Percentiles rank a stretch among this genome's conserved stretches.
phyloP scores from a whole-genome alignment of 1,140 invertebrate species.

The Eueides isabella region DNA sequence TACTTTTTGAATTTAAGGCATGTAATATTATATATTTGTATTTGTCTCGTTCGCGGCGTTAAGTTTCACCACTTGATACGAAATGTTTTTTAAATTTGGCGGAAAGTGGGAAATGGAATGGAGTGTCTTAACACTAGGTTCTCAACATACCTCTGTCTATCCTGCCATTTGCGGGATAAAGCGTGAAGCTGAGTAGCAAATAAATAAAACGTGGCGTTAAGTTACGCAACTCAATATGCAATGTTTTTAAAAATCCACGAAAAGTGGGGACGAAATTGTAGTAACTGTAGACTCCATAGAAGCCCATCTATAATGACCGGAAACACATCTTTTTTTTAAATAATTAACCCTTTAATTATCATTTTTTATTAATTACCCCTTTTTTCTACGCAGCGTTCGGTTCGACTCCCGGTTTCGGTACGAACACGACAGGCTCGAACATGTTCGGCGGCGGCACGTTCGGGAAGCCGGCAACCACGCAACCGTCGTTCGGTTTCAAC shows the following conservation, averaged over 20 bases:
- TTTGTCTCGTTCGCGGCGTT: too few species aligned
- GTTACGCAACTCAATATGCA: too few species aligned
- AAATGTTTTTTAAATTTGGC: not conserved
- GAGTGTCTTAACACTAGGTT: not conserved
- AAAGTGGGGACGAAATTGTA: too few species aligned
- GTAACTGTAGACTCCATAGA: too few species aligned
- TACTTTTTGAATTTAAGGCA: too few species aligned
- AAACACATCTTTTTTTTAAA: too few species aligned
- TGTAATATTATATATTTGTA: too few species aligned
- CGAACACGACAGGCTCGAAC: slow-evolving; percentile 83
- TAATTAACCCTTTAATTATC: too few species aligned
- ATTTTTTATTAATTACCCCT: too few species aligned
- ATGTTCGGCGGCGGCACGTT: slow-evolving; percentile 81
- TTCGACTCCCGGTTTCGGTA: slow-evolving; percentile 77
- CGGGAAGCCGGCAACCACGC: slow-evolving; percentile 56
- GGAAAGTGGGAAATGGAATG: not conserved
- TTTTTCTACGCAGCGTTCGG: slow-evolving; percentile 63
- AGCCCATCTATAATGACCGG: too few species aligned
- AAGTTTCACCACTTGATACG: not conserved
- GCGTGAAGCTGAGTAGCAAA: not conserved
- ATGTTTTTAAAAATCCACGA: too few species aligned
- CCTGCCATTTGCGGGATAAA: not conserved
- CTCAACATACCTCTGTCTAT: not conserved
- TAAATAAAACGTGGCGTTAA: too few species aligned
- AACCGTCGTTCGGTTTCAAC: slow-evolving; percentile 43